A percentile compares a stretch with the other conserved stretches of the same genome.
These are phyloP conservation scores for Drosophila lowei DNA, from an alignment of 1,140 invertebrate species.

Conservation along the genomic window DNA sequence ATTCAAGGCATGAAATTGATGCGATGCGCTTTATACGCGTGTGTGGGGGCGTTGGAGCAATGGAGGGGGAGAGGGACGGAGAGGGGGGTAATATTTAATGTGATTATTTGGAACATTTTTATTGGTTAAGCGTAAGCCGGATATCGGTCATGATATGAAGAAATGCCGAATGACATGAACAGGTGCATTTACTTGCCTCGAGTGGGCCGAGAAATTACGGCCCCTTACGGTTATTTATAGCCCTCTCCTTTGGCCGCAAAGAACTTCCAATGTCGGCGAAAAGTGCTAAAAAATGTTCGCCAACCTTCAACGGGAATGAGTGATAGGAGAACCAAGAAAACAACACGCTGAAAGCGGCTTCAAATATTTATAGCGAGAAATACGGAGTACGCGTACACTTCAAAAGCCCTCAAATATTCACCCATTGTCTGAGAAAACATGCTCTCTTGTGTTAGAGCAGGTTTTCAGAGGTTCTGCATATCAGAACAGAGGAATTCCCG, in stretches of 20 bases:
- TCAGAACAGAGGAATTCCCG: background rate
- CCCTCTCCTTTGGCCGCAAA: background rate
- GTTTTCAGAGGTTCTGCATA: too few relatives aligned
- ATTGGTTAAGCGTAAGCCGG: constrained; percentile 53
- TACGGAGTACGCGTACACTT: too few relatives aligned
- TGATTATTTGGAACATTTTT: constrained; percentile 75
- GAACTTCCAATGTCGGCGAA: constrained; percentile 42
- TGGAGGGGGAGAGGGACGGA: too few relatives aligned
- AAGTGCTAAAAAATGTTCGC: constrained; percentile 46
- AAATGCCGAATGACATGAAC: constrained; percentile 34
- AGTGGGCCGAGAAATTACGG: constrained; percentile 11
- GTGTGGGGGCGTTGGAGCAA: background rate
- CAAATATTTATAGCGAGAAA: constrained; percentile 2
- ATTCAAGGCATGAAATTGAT: constrained; percentile 81
- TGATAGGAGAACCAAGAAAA: constrained; percentile 18
- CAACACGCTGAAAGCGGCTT: constrained; percentile 17
- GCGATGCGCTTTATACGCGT: constrained; percentile 65
- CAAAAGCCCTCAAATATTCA: background rate
- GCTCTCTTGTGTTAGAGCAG: too few relatives aligned
- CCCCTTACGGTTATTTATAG: constrained; percentile 32
- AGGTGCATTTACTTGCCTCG: constrained; percentile 44
- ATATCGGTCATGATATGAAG: constrained; percentile 52
- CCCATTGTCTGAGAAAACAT: too few relatives aligned
- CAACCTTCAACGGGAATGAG: constrained; percentile 30
- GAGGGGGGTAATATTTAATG: constrained; percentile 66